Evolutionary conservation across 2,888 invertebrate genomes (phyloP).

Genomic region (Copidosoma aretas): DNA sequence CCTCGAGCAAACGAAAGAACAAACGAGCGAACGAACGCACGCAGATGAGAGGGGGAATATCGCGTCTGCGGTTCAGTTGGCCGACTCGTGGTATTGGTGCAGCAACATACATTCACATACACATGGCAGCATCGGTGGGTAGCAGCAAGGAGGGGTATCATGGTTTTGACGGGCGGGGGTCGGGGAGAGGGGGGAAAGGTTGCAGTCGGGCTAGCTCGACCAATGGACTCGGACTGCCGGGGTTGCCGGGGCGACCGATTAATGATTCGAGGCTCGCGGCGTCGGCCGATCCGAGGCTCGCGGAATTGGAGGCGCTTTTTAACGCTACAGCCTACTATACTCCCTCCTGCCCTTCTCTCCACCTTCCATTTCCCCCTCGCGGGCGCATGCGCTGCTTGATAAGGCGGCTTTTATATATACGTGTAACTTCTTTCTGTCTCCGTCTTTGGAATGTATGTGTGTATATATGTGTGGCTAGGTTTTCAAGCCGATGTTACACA

Average conservation of each 20-base stretch:
- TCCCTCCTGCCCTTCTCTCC: background rate
- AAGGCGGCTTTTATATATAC: no score
- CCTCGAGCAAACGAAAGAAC: background rate
- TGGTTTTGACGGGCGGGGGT: background rate
- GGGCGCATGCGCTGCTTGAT: constrained; percentile 4
- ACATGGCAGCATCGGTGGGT: no score
- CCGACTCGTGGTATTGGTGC: background rate
- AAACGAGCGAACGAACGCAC: background rate
- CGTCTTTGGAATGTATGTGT: no score
- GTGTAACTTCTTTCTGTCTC: no score
- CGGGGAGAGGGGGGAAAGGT: constrained; percentile 2
- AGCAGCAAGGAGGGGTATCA: no score
- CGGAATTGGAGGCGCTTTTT: constrained; percentile 53
- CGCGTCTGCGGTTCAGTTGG: background rate
- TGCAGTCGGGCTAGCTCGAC: constrained; percentile 42
- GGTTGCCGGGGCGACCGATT: constrained; percentile 62
- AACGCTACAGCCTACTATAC: no score
- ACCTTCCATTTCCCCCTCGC: constrained; percentile 6
- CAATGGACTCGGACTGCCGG: constrained; percentile 57
- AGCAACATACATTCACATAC: background rate
- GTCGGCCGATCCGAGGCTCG: constrained; percentile 11
- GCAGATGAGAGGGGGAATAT: background rate
- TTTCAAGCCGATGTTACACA: constrained; percentile 4
- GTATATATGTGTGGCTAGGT: background rate
- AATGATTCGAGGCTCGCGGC: constrained; percentile 57